Base-by-base conservation (phyloP, 2,888 invertebrate species). In the Bibio marci region DNA sequence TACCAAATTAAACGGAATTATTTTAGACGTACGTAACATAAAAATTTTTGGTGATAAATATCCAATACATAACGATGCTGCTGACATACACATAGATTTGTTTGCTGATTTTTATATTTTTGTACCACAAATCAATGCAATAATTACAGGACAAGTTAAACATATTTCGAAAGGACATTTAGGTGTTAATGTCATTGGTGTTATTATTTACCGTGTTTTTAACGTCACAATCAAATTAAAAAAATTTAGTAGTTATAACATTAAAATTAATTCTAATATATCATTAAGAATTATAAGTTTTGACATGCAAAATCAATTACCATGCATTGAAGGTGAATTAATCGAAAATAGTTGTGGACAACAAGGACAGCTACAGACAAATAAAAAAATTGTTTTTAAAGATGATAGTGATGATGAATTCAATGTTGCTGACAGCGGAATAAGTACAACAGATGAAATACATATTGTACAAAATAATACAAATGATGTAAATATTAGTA, bases 51-150 rank as follows among this genome's bases (percentile, higher is more conserved):
- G 62, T 1, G 48, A 58, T 3, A 44, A 57, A 3, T 73, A 69
- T 4, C 55, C 55, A 3, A 57, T 73, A 32, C 57, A 69, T 8
- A 56, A 65, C 31, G 73, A 75, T 45, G 64, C 66, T 42, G 65
- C 66, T 22, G 66, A 59, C 30, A 59, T 75, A 44, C 75, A 76
- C 49, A 45, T 75, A 25, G 62, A 72, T 45, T 57, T 78, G 3
- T 59, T 66, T 48, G 73, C 70, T 1, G 71, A 76, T 48, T 77
- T 73, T 52, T 76, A 71, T 50, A 51, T 78, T 14, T 78, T 79
- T 47, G 63, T 65, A 42, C 78, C 78, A 26, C 49, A 57, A 44
- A 51, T 69, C 30, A 73, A 70, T 1, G 64, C 65, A 40, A 55
- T 56, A 6, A 53, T 78, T 11, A 64, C 61, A 48, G 77, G 74